These are phyloP conservation scores for Drosophila robusta DNA, from an alignment of 2,888 invertebrate genomes.

Conservation along the genomic window DNA sequence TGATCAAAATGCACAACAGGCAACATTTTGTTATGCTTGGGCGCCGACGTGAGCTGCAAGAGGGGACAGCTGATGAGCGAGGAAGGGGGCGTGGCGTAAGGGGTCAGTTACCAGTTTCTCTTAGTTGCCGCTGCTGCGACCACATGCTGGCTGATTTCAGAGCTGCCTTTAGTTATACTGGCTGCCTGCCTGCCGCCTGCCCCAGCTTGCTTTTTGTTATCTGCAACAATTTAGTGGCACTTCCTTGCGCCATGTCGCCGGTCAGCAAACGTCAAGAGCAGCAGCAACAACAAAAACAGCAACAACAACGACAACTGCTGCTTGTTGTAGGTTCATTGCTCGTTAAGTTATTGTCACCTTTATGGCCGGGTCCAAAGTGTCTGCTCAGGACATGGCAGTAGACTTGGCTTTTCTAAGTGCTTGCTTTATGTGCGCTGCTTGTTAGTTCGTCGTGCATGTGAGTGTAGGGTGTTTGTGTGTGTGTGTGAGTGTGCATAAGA, in stretches of 20 bases:
- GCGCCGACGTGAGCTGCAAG: slow-evolving; percentile 14
- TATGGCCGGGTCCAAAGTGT: slow-evolving; percentile 67
- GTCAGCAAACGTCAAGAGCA: slow-evolving; percentile 60
- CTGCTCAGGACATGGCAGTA: slow-evolving; percentile 71
- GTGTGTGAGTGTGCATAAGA: slow-evolving; percentile 52
- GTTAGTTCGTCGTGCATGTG: slow-evolving; percentile 34
- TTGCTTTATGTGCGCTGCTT: slow-evolving; percentile 47
- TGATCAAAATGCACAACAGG: slow-evolving; percentile 56
- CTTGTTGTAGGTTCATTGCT: slow-evolving; percentile 79
- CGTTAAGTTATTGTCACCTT: slow-evolving; percentile 83
- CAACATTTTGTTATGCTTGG: slow-evolving; percentile 55
- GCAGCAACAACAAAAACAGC: slow-evolving; percentile 33
- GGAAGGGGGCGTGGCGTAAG: slow-evolving; percentile 2
- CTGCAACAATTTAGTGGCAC: slow-evolving; percentile 80
- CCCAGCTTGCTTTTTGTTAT: slow-evolving; percentile 48
- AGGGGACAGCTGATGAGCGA: background rate
- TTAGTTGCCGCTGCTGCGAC: slow-evolving; percentile 28
- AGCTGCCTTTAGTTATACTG: slow-evolving; percentile 24
- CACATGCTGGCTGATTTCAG: slow-evolving; percentile 60
- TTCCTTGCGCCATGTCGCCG: slow-evolving; percentile 72
- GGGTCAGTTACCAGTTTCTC: slow-evolving; percentile 43
- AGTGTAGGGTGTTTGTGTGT: slow-evolving; percentile 9
- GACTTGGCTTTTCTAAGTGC: slow-evolving; percentile 76
- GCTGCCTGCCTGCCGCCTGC: slow-evolving; percentile 9
- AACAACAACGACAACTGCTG: slow-evolving; percentile 29